Evolutionary conservation across 2,888 invertebrate genomes (phyloP), one percentile per base, ranked within the genome.

Genomic region (Drosophila yooni): DNA sequence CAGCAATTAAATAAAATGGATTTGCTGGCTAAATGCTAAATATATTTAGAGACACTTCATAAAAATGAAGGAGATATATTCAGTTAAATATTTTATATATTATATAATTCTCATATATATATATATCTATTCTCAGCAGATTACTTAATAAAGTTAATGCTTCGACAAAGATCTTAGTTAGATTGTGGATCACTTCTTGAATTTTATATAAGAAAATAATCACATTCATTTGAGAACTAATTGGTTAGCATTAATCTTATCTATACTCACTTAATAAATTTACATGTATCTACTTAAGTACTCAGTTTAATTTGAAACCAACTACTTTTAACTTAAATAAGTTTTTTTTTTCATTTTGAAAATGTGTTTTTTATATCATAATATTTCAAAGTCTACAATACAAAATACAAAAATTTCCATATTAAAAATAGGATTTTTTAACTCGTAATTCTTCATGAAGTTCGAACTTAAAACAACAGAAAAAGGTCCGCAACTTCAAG

Each of bases 1-100:
- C 52, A 46, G 63, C 38, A 63, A 61, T 48, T 84, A 74, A 81
- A 81, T 84, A 69, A 87, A 87, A 83, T 81, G 67, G 65, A 62
- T 70, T 43, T 61, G 25, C 65, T 48, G 29, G 38, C 31, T 53
- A 11, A 33, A 33, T 13, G 7, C 18, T n/a, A 1, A 21, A n/a
- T 53, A n/a, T 18, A 7, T 21, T 1, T 21, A 21, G 21, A 21
- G 21, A 21, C 21, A 21, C 21, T 21, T 21, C 21, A 21, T 21
- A 21, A 21, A 21, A 21, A 21, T 38, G 18, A 29, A n/a, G 18
- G 8, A 7, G 10, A n/a, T 0, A 15, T 15, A 34, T 36, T 36
- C 15, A 6, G 29, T n/a, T 11, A 27, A 21, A 15, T 21, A 54
- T 21, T 36, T 29, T 21, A 21, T 21, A 21, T 21, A 1, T 21